Evolutionary conservation across 2,888 invertebrate species (phyloP).

Genomic region (Gastrophysa polygoni): DNA sequence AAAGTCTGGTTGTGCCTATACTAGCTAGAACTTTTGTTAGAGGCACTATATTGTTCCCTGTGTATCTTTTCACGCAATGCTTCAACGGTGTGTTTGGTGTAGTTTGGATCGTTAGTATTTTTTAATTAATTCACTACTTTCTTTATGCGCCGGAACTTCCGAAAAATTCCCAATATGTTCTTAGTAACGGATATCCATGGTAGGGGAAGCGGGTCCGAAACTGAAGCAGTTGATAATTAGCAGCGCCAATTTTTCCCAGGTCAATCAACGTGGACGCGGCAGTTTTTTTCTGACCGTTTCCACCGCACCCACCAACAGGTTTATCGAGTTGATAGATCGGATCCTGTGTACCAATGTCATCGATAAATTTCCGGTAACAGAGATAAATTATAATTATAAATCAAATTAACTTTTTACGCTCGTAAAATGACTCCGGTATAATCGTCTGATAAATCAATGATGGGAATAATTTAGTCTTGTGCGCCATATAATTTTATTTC

Average conservation of each 20-base stretch:
- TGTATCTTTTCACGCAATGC: too few relatives aligned
- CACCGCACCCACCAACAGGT: slow-evolving; percentile 4
- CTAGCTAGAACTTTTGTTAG: too few relatives aligned
- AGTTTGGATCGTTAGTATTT: too few relatives aligned
- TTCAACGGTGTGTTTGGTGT: too few relatives aligned
- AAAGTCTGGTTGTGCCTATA: too few relatives aligned
- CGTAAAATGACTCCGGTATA: not conserved
- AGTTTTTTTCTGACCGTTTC: slow-evolving; percentile 1
- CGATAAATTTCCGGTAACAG: slow-evolving; percentile 11
- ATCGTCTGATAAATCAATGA: not conserved
- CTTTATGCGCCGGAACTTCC: not conserved
- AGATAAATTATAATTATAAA: slow-evolving; percentile 12
- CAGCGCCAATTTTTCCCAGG: not conserved
- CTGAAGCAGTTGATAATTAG: not conserved
- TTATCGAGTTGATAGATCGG: slow-evolving; percentile 6
- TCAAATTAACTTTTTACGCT: not conserved
- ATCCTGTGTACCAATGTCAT: not conserved
- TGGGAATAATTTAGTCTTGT: not conserved
- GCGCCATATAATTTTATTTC: not conserved
- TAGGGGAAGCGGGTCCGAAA: not conserved
- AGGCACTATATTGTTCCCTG: too few relatives aligned
- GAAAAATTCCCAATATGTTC: not conserved
- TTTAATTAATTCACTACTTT: too few relatives aligned
- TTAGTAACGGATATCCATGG: not conserved
- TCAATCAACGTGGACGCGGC: not conserved